phyloP scores from a whole-genome alignment of 2,888 invertebrate genomes.

The Rhaphigaster nebulosa region DNA sequence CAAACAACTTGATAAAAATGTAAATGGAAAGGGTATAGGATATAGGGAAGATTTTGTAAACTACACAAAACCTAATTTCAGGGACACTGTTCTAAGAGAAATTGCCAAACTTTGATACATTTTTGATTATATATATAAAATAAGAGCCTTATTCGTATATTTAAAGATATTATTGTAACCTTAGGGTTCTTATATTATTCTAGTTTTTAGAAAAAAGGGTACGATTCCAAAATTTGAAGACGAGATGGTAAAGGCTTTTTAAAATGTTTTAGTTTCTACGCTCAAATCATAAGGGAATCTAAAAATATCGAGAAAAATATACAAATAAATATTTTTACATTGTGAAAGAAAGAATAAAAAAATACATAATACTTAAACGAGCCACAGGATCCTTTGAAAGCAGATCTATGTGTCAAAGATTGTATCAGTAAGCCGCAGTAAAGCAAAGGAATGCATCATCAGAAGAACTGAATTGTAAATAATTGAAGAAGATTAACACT shows the following conservation, averaged over 20 bases:
- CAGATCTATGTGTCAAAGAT: not conserved
- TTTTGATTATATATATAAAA: not conserved
- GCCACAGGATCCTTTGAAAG: not conserved
- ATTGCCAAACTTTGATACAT: not conserved
- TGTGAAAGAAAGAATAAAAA: not conserved
- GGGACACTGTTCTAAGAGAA: not conserved
- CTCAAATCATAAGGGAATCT: too few relatives aligned
- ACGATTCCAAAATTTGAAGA: too few relatives aligned
- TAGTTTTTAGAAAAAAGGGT: too few relatives aligned
- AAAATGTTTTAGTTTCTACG: too few relatives aligned
- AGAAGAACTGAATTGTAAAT: not conserved
- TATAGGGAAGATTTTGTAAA: not conserved
- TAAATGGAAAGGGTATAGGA: not conserved
- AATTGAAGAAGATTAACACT: not conserved
- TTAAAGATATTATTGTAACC: too few relatives aligned
- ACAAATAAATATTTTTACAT: not conserved
- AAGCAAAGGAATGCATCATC: not conserved
- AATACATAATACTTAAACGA: not conserved
- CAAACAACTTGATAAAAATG: conserved; percentile 33
- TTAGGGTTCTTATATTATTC: too few relatives aligned
- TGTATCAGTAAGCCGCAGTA: not conserved
- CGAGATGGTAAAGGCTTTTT: too few relatives aligned
- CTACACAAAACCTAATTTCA: not conserved
- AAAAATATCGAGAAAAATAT: too few relatives aligned
- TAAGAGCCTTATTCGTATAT: too few relatives aligned